A percentile compares a stretch with the other conserved stretches of the same genome.
phyloP scores from a whole-genome alignment of 2,888 invertebrate genomes.

The Agriopis aurantiaria region DNA sequence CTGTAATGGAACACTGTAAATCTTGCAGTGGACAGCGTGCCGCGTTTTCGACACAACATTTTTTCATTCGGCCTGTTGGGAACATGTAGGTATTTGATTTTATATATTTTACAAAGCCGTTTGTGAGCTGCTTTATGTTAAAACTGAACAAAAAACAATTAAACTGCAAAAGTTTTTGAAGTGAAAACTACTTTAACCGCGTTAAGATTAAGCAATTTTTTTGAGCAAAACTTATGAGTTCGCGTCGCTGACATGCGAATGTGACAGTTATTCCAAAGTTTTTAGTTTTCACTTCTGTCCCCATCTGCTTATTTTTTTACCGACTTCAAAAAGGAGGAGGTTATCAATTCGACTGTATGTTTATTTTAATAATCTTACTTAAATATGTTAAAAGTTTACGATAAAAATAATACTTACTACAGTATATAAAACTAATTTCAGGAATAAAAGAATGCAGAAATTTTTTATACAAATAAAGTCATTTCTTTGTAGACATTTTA shows the following conservation, averaged over 20 bases:
- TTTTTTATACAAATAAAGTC: not conserved
- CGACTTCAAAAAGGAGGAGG: no score
- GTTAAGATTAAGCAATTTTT: no score
- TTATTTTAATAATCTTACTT: no score
- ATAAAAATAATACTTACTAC: no score
- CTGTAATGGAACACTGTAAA: conserved; percentile 80
- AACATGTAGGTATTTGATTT: conserved; percentile 76
- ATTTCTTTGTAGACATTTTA: not conserved
- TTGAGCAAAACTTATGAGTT: no score
- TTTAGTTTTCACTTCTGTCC: no score
- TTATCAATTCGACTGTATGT: no score
- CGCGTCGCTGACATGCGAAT: no score
- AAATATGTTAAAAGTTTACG: no score
- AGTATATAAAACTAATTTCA: not conserved
- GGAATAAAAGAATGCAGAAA: not conserved
- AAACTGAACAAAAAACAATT: conserved; percentile 3
- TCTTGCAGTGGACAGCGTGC: conserved; percentile 76
- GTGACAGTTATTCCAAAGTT: no score
- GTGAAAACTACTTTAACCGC: no score
- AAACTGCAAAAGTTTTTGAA: not conserved
- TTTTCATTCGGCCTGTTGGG: conserved; percentile 74
- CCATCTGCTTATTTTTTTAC: no score
- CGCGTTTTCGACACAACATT: conserved; percentile 72
- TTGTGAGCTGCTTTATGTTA: conserved; percentile 31
- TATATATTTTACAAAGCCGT: conserved; percentile 67